Evolutionary conservation across 2,888 invertebrate genomes (phyloP), one percentile per base, ranked within the genome.

Genomic region (Ditula angustiorana): DNA sequence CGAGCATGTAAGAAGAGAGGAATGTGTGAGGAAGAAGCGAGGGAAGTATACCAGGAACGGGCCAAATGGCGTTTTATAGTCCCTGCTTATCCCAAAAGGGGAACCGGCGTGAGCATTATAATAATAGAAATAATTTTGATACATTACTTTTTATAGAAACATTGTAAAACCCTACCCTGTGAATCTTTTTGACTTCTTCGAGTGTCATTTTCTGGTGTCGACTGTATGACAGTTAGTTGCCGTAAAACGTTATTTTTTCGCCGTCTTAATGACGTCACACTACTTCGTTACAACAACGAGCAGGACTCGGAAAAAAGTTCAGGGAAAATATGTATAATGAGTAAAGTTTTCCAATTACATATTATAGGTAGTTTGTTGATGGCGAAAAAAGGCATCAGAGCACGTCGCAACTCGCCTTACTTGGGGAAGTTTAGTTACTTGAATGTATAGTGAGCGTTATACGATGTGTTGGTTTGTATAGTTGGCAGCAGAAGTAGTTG

Each of bases 321-420:
- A 70, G 78, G 83, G 69, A 86, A 86, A 88, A 88, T 84, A 88
- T 41, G 41, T 41, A 41, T 92, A 91, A 92, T 91, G 90, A 91
- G 87, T 78, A 80, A 92, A 92, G 73, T 91, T 92, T 86, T 77
- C 89, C 91, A 91, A 91, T 91, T 91, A 91, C 80, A 84, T 88
- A 90, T 88, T 89, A 88, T 78, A 77, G 78, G 71, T 71, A 81
- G 84, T 85, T 80, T 77, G 76, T 75, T 76, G 64, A 75, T 74
- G 76, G 81, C 41, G 41, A 80, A 83, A 83, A 85, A 78, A 74
- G 62, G 68, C 62, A 72, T 68, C 77, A 77, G 83, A 83, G 76
- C 71, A 71, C 71, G 73, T 70, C 70, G 69, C 61, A 74, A 77
- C 71, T 72, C 69, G 61, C 66, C 67, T 72, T 74, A 69, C 70